These are phyloP conservation scores for Buphagus erythrorhynchus DNA, from an alignment of 2,797 vertebrate genomes.

Conservation along the genomic window DNA sequence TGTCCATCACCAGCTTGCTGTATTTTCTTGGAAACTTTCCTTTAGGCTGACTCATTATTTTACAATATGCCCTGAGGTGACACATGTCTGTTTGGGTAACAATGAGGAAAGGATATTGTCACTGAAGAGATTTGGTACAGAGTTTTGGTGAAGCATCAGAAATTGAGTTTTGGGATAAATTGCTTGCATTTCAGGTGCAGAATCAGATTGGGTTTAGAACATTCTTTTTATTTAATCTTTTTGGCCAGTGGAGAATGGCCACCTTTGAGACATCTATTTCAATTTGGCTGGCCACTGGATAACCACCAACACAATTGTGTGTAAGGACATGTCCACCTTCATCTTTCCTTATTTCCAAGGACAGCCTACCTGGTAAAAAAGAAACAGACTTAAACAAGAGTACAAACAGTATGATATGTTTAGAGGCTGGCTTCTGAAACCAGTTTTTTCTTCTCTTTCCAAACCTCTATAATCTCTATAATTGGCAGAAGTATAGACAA, in stretches of 20 bases:
- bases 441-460: not conserved
- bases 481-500: not conserved
- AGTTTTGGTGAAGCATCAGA: not conserved
- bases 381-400: not conserved
- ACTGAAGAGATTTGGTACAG: not conserved
- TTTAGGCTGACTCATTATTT: constrained; percentile 11
- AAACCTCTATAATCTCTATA: not conserved
- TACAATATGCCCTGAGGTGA: not conserved
- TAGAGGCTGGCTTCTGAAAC: not conserved
- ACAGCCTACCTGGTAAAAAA: not conserved
- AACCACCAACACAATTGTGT: not conserved
- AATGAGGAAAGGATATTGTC: not conserved
- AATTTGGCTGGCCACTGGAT: not conserved
- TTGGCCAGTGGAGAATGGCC: fast-evolving
- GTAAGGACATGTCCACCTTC: not conserved
- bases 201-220: not conserved
- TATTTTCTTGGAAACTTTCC: not conserved
- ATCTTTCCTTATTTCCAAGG: not conserved
- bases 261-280: not conserved
- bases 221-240: not conserved
- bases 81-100: not conserved
- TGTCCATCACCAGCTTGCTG: not conserved
- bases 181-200: not conserved
- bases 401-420: not conserved
- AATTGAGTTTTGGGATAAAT: not conserved